Conservation (phyloP, 2,888 invertebrate species). For the Anthophora plumipes region DNA sequence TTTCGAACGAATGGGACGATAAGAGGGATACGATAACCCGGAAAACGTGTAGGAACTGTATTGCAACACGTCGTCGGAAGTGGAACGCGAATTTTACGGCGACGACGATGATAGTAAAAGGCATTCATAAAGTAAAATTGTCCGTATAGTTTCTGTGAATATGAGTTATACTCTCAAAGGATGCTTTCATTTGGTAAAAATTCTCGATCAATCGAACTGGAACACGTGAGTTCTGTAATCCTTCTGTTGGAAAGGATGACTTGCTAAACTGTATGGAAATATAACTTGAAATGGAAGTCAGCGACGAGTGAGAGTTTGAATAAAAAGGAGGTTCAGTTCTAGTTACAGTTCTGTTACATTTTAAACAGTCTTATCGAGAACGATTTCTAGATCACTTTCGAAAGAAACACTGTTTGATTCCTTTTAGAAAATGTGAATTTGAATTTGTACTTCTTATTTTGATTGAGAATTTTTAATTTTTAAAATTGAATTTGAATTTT, state of each 20-base stretch:
- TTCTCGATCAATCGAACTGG: not conserved
- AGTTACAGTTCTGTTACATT: too few species aligned
- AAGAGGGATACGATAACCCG: conserved; percentile 40
- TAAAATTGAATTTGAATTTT: not conserved
- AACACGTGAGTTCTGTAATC: not conserved
- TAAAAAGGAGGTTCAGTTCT: too few species aligned
- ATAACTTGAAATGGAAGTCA: not conserved
- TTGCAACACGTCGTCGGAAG: conserved; percentile 22
- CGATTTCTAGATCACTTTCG: not conserved
- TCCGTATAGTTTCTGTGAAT: not conserved
- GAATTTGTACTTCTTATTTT: too few species aligned
- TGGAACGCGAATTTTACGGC: conserved; percentile 22
- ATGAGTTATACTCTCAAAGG: not conserved
- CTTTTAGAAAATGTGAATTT: not conserved
- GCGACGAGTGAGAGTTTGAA: too few species aligned
- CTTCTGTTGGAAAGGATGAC: not conserved
- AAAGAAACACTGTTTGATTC: not conserved
- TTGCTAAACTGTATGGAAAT: not conserved
- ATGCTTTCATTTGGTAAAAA: not conserved
- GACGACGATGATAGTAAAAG: not conserved
- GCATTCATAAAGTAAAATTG: not conserved
- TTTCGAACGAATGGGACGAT: conserved; percentile 18
- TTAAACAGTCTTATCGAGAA: not conserved
- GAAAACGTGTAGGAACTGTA: conserved; percentile 9
- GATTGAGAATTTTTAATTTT: not conserved